A percentile compares a stretch with the other conserved stretches of the same genome.
These are phyloP conservation scores for Lonchura striata DNA, from an alignment of 2,113 vertebrate species.

Conservation along the genomic window DNA sequence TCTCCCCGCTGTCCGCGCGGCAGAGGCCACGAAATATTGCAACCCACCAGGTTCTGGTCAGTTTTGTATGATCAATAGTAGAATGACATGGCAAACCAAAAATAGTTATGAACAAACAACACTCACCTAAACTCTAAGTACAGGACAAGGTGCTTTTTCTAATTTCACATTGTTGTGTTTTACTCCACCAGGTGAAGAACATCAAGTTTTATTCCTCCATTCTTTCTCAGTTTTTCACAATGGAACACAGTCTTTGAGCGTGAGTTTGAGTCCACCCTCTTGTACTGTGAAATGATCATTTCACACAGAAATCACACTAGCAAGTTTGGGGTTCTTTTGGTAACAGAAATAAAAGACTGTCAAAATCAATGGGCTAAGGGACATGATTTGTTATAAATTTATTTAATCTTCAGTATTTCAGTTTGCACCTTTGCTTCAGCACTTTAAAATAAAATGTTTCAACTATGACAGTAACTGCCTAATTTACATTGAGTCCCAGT, in stretches of 20 bases:
- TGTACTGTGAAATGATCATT: background rate
- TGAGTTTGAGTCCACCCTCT: slow-evolving; percentile 27
- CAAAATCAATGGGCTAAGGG: slow-evolving; percentile 65
- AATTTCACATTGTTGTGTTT: slow-evolving; percentile 46
- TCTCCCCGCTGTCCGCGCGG: background rate
- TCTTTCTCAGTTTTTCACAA: slow-evolving; percentile 1
- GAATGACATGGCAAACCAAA: slow-evolving; percentile 25
- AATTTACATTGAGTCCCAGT: slow-evolving; percentile 62
- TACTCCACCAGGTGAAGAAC: slow-evolving; percentile 20
- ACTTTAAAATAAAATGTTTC: slow-evolving; percentile 71
- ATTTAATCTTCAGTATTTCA: slow-evolving; percentile 72
- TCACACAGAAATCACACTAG: slow-evolving; percentile 29
- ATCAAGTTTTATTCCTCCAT: background rate
- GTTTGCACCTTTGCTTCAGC: slow-evolving; percentile 72
- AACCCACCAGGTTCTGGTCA: slow-evolving; percentile 45
- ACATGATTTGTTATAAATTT: slow-evolving; percentile 70
- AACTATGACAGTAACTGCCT: slow-evolving; percentile 64
- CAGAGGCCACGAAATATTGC: slow-evolving; percentile 12
- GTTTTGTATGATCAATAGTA: slow-evolving; percentile 38
- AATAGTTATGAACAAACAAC: slow-evolving; percentile 9
- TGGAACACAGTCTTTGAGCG: slow-evolving; percentile 10
- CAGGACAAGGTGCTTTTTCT: slow-evolving; percentile 56
- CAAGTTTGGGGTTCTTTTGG: background rate
- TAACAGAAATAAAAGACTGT: slow-evolving; percentile 61
- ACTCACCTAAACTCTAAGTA: slow-evolving; percentile 63